Base-by-base conservation (phyloP, 2,888 invertebrate genomes). In the Polydesmus complanatus region DNA sequence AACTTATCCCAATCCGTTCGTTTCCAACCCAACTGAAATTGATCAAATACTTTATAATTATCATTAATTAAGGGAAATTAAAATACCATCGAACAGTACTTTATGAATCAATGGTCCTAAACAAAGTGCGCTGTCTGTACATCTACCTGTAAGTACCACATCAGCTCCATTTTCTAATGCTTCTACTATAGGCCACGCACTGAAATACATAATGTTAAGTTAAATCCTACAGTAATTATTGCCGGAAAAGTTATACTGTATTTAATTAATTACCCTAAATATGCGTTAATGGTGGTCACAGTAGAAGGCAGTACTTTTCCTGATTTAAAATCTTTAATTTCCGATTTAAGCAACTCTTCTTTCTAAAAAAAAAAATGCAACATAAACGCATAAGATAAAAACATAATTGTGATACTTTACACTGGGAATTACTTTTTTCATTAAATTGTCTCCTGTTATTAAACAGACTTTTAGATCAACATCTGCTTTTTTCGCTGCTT, bases 121-220 rank as follows among this genome's bases (percentile, higher is more conserved):
- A 2, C 72, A 75, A 52, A 78, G 63, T 26, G 77, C 75, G 67
- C 76, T 76, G 67, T 78, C 78, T 8, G 74, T 74, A 70, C 77
- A 78, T 56, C 78, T 65, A 2, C 78, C 78, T 37, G 78, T 78
- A n/a, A 78, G 70, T 1, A 78, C 77, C 58, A 78, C 68, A 68
- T 78, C 77, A 22, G 78, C 78, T 27, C 77, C 78, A 55, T 70
- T 66, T 55, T 75, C 73, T 53, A 78, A 66, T 14, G 77, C 77
- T 61, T 70, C 65, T 11, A 70, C 69, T 56, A 78, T 76, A 2
- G 77, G 74, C 8, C 73, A 75, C 61, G 77, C 76, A 47, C 77
- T 76, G 14, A 64, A 37, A 68, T 52, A 18, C 21, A 3, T 52
- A 2, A 18, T 18, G 11, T 48, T 1, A 48, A 48, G 48, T 48